These are phyloP conservation scores for Bubo scandiacus DNA, from an alignment of 2,113 vertebrate genomes.

Conservation along the genomic window DNA sequence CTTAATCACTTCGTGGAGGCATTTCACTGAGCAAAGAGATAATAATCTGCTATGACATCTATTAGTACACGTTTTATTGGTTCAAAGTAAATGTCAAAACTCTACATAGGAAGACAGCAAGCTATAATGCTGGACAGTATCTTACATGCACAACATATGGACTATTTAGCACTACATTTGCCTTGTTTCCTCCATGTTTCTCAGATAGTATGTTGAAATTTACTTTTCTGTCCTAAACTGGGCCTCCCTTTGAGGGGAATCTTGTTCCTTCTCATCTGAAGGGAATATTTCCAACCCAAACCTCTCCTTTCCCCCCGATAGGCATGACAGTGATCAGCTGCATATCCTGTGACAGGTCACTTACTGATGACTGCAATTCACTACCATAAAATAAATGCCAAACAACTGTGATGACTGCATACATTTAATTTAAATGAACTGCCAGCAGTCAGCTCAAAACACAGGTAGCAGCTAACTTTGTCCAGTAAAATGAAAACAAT, in stretches of 20 bases:
- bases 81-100: conserved; percentile 9
- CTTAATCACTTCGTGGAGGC: neutral
- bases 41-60: neutral
- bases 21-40: neutral
- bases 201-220: neutral
- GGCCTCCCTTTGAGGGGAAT: neutral
- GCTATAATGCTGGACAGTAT: neutral
- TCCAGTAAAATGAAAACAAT: neutral
- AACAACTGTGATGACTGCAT: neutral
- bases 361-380: neutral
- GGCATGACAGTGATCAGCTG: neutral
- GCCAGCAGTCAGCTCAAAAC: neutral
- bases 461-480: neutral
- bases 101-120: neutral
- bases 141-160: neutral
- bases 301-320: neutral
- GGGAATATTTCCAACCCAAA: neutral
- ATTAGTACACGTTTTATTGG: neutral
- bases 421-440: neutral
- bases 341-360: neutral
- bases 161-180: neutral
- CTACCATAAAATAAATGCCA: neutral
- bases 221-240: neutral
- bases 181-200: neutral
- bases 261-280: neutral